phyloP scores from a whole-genome alignment of 1,140 invertebrate genomes.

The Brachystomella parvula region DNA sequence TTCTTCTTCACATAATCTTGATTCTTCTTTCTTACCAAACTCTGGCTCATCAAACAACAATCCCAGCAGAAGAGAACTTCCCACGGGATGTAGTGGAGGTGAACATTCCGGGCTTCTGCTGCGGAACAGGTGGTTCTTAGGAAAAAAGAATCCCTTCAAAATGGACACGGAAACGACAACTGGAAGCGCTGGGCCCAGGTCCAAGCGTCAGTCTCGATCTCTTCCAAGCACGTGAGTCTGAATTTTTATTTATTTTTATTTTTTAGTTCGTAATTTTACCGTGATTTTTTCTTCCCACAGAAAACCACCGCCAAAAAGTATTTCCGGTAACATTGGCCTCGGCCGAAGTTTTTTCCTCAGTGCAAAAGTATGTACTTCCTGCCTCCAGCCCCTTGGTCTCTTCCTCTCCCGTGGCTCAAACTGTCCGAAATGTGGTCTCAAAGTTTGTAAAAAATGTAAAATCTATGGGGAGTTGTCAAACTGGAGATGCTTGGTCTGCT shows the following conservation, averaged over 20 bases:
- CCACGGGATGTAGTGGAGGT: neutral
- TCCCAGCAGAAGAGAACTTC: neutral
- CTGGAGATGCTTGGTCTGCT: slow-evolving; percentile 9
- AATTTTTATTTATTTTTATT: neutral
- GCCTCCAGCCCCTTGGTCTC: slow-evolving; percentile 7
- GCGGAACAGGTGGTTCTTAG: too few relatives aligned
- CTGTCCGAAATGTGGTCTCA: slow-evolving; percentile 14
- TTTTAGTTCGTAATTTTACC: neutral
- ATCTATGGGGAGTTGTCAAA: neutral
- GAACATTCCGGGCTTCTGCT: neutral
- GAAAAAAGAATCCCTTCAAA: too few relatives aligned
- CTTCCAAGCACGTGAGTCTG: neutral
- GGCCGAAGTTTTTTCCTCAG: slow-evolving; percentile 1
- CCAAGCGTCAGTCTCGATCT: neutral
- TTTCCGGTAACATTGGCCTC: neutral
- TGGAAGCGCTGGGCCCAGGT: neutral
- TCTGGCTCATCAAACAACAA: neutral
- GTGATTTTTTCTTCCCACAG: neutral
- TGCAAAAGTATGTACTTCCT: slow-evolving; percentile 10
- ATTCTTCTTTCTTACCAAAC: neutral
- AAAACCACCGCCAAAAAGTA: neutral
- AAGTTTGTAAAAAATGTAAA: slow-evolving; percentile 20
- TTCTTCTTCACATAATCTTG: neutral
- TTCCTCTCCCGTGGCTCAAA: slow-evolving; percentile 5
- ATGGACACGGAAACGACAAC: neutral